A percentile compares a stretch with the other conserved stretches of the same genome.
phyloP scores from a whole-genome alignment of 1,140 invertebrate species.

The Ceratoteleas bidentatus region DNA sequence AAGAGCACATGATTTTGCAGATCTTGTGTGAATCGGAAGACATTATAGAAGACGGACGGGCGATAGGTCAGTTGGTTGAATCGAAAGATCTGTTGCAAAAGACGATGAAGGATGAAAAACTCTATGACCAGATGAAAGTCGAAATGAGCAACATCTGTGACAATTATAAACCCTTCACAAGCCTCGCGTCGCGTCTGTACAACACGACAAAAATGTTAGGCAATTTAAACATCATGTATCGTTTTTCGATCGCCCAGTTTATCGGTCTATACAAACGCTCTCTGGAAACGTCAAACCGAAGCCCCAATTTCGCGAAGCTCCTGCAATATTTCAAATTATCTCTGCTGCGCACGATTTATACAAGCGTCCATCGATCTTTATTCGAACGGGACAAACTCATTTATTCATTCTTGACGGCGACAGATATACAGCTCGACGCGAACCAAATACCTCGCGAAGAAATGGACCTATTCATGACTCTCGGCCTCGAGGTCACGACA shows the following conservation, averaged over 20 bases:
- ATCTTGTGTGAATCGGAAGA: slow-evolving; percentile 85
- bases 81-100: slow-evolving; percentile 85
- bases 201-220: slow-evolving; percentile 85
- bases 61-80: slow-evolving; percentile 85
- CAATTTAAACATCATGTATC: slow-evolving; percentile 89
- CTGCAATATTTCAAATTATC: slow-evolving; percentile 83
- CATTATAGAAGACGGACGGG: slow-evolving; percentile 88
- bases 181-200: slow-evolving; percentile 85
- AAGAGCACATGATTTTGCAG: slow-evolving; percentile 87
- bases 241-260: slow-evolving; percentile 86
- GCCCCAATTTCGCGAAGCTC: slow-evolving; percentile 81
- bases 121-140: slow-evolving; percentile 73
- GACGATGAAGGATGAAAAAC: slow-evolving; percentile 84
- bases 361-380: slow-evolving; percentile 85
- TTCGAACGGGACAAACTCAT: slow-evolving; percentile 88
- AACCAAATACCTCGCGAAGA: slow-evolving; percentile 83
- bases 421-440: slow-evolving; percentile 78
- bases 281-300: slow-evolving; percentile 85
- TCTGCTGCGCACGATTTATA: slow-evolving; percentile 85
- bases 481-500: slow-evolving; percentile 80
- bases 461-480: slow-evolving; percentile 83
- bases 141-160: slow-evolving; percentile 83
- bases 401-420: slow-evolving; percentile 86
- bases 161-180: slow-evolving; percentile 84
- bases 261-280: slow-evolving; percentile 85